Conservation (phyloP, 64 coral and sea anemone genomes). For the Orbicella faveolata region DNA sequence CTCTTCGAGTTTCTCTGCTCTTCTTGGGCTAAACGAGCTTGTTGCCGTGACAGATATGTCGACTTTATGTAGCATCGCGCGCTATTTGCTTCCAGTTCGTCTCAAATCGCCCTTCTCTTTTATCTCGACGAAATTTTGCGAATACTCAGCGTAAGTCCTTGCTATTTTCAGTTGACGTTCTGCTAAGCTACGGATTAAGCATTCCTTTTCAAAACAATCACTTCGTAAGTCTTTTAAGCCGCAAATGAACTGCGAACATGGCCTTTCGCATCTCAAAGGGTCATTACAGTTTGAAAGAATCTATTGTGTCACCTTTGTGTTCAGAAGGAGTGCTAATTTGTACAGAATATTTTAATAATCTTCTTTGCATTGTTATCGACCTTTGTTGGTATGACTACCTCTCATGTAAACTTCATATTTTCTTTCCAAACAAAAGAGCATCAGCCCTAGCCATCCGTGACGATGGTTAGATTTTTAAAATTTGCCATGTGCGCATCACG, state of each 20-base stretch:
- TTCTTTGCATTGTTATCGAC: neutral
- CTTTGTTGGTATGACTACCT: neutral
- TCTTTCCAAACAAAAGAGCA: neutral
- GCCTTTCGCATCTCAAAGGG: neutral
- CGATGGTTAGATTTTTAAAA: too few relatives aligned
- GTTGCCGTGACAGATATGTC: neutral
- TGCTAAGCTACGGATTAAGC: neutral
- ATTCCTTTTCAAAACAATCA: neutral
- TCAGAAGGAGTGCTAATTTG: neutral
- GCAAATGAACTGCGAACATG: conserved; percentile 39
- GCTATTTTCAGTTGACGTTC: too few relatives aligned
- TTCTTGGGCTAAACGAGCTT: neutral
- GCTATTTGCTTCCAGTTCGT: neutral
- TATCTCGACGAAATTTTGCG: too few relatives aligned
- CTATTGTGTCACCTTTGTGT: conserved; percentile 8
- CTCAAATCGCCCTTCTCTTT: too few relatives aligned
- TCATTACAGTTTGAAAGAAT: conserved; percentile 34
- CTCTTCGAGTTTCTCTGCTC: neutral
- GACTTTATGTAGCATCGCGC: neutral
- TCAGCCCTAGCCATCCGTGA: too few relatives aligned
- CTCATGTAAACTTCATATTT: neutral
- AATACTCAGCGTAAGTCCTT: too few relatives aligned
- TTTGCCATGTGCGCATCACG: too few relatives aligned
- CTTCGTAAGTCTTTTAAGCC: conserved; percentile 40
- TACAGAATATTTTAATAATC: conserved; percentile 17